Evolutionary conservation across 1,140 invertebrate species (phyloP), one percentile per base, ranked within the genome.

Genomic region (Neodiprion fabricii): DNA sequence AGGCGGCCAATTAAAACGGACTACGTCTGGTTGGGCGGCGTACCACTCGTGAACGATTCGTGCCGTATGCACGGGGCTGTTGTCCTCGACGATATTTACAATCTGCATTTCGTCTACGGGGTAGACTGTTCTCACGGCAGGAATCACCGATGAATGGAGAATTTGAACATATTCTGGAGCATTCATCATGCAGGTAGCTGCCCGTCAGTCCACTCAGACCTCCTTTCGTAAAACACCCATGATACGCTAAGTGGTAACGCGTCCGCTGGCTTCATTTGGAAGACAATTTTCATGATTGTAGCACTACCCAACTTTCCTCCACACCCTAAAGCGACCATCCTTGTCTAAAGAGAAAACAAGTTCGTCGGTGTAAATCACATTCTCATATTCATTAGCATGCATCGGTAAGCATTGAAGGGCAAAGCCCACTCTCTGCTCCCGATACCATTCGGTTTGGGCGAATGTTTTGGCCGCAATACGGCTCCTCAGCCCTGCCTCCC

Each of bases 1-100:
- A 10, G 79, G 70, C 1, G 80, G 79, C 82, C 81, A 84, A 14
- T 61, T 66, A 0, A 83, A 14, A 2, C 72, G 5, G 0, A 71
- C 7, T 48, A 80, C 53, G 9, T 77, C 67, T 0, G 74, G 68
- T 74, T 78, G 75, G 21, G 70, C 28, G 0, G 53, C n/a, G 48
- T 75, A 78, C 76, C 74, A 79, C 65, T 14, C n/a, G 28, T 49
- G 49, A 1, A 73, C 74, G 48, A 70, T 28, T 69, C 65, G 47
- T 0, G 76, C 53, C 9, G 71, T 74, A 61, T 79, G 74, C 0
- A 75, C 67, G 2, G 75, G 14, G n/a, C 65, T 76, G 53, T 78
- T 78, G 61, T 78, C 50, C 14, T 53, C 50, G 14, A 53, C 50
- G 14, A 53, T 14, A 53, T 14, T 9, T 53, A 53, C 14, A 9